phyloP scores from a whole-genome alignment of 2,888 invertebrate genomes.

The Drosophila demipolita region DNA sequence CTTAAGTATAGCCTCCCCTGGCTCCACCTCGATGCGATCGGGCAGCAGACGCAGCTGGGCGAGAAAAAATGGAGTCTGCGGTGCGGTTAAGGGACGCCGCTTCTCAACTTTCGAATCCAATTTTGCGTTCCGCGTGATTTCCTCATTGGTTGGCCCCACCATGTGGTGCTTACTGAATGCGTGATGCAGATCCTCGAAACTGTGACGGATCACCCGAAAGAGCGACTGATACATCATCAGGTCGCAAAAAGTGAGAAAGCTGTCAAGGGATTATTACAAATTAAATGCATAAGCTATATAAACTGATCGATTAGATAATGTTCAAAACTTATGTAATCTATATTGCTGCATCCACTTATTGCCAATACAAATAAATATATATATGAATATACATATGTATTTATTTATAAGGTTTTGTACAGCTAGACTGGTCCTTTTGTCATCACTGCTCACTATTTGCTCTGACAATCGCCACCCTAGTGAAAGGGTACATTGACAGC shows the following conservation, averaged over 20 bases:
- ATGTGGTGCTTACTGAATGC: constrained; percentile 86
- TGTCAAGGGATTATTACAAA: constrained; percentile 70
- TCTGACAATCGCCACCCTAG: background rate
- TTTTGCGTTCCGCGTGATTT: constrained; percentile 83
- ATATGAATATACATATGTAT: background rate
- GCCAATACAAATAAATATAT: background rate
- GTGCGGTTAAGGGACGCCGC: constrained; percentile 84
- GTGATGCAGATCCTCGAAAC: constrained; percentile 87
- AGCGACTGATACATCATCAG: constrained; percentile 90
- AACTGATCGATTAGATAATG: background rate
- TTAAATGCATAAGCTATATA: no score
- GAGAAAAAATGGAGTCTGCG: constrained; percentile 84
- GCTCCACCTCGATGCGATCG: constrained; percentile 86
- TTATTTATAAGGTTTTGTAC: no score
- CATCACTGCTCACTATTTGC: background rate
- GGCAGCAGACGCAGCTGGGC: constrained; percentile 87
- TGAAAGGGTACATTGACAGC: background rate
- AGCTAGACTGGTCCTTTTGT: background rate
- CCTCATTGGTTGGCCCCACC: constrained; percentile 86
- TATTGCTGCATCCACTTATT: background rate
- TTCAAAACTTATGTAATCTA: background rate
- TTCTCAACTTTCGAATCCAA: constrained; percentile 86
- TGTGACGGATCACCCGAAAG: constrained; percentile 88
- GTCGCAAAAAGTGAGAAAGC: constrained; percentile 90
- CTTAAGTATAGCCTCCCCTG: constrained; percentile 83